Percentiles rank a stretch among this genome's conserved stretches.
phyloP scores from a whole-genome alignment of 2,113 vertebrate species.

The Pelmatolapia mariae region DNA sequence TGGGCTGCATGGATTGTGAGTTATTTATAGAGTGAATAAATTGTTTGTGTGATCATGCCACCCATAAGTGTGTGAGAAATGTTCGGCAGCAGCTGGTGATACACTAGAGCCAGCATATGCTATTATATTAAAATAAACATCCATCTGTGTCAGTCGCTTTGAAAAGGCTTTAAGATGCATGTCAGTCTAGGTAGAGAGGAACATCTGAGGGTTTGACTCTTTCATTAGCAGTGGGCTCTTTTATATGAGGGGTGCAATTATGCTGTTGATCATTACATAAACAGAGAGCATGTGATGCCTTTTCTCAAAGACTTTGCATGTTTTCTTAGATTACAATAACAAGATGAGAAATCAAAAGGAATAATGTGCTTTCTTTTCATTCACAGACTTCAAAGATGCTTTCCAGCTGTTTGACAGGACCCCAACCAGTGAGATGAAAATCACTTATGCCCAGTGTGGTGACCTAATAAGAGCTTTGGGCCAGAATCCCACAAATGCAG shows the following conservation, averaged over 20 bases:
- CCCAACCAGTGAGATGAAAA: conserved; percentile 74
- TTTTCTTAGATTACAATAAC: neutral
- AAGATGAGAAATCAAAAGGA: neutral
- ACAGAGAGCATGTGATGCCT: neutral
- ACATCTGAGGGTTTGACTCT: neutral
- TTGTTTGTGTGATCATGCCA: neutral
- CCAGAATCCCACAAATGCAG: conserved; percentile 76
- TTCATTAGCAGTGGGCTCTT: neutral
- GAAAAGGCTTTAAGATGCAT: neutral
- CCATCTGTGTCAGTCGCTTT: neutral
- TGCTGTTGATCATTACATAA: neutral
- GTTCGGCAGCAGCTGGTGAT: conserved; percentile 17
- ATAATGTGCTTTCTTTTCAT: neutral
- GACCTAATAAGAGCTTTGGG: conserved; percentile 75
- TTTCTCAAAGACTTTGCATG: neutral
- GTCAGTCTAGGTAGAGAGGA: neutral
- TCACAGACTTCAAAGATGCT: conserved; percentile 74
- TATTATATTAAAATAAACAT: neutral
- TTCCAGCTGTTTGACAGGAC: conserved; percentile 79
- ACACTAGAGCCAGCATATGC: neutral
- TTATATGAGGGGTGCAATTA: neutral
- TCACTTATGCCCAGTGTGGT: conserved; percentile 72
- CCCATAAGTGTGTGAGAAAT: conserved; percentile 11
- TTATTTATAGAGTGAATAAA: conserved; percentile 35
- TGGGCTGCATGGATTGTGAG: neutral